Percentiles rank a stretch among this genome's conserved stretches.
These are phyloP conservation scores for Drosophila mulleri DNA, from an alignment of 2,888 invertebrate genomes.

Conservation along the genomic window DNA sequence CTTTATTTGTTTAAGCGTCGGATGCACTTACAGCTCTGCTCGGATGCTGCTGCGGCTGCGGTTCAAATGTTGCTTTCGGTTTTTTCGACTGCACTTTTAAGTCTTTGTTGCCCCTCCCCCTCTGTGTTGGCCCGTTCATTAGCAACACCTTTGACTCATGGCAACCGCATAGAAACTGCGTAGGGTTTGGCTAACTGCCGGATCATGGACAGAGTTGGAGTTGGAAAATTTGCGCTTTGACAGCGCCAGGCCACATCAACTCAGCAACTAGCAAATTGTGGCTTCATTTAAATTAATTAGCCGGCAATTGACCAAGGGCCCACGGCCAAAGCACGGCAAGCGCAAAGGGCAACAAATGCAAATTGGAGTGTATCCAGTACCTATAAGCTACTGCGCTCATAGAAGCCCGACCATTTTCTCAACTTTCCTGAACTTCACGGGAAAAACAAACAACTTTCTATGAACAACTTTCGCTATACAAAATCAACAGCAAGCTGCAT, in stretches of 20 bases:
- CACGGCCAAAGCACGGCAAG: not conserved
- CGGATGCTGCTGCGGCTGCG: not conserved
- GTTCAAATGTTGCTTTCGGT: not conserved
- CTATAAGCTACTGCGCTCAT: not conserved
- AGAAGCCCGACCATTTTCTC: not conserved
- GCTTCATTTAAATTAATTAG: conserved; percentile 13
- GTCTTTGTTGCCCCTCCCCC: not conserved
- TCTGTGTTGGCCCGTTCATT: not conserved
- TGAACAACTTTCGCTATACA: not conserved
- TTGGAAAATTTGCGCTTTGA: not conserved
- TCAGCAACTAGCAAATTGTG: conserved; percentile 6
- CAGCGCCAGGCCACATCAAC: not conserved
- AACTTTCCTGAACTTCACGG: conserved; percentile 1
- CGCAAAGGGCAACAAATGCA: not conserved
- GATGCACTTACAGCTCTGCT: not conserved
- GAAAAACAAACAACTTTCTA: not conserved
- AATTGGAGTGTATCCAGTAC: not conserved
- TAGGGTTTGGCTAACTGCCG: not conserved
- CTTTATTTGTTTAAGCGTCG: conserved; percentile 16
- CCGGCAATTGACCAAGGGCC: not conserved
- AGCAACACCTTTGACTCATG: not conserved
- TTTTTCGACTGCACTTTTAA: not conserved
- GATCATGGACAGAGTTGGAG: not conserved
- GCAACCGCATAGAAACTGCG: not conserved
- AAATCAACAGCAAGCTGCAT: conserved; percentile 3